Evolutionary conservation across 2,113 vertebrate genomes (phyloP).

Genomic region (Anarrhichthys ocellatus): DNA sequence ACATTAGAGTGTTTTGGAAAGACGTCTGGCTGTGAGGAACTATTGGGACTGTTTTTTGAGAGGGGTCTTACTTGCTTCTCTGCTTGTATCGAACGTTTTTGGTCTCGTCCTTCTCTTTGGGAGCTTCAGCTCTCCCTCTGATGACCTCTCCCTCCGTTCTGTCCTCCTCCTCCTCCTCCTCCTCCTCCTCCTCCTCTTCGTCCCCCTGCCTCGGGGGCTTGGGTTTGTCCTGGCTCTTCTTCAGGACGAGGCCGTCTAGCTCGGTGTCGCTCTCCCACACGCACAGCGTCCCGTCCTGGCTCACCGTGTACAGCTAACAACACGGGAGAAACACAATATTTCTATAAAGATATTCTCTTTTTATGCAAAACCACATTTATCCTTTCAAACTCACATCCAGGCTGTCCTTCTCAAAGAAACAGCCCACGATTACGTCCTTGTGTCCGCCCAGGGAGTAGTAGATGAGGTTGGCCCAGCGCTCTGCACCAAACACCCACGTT

Average conservation of each 20-base stretch:
- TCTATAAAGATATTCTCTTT: not conserved
- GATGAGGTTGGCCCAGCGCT: constrained; percentile 96
- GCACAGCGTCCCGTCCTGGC: constrained; percentile 93
- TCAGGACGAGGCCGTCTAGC: constrained; percentile 85
- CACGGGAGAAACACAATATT: not conserved
- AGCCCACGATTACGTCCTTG: constrained; percentile 92
- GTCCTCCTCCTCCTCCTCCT: constrained; percentile 54
- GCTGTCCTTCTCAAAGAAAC: constrained; percentile 94
- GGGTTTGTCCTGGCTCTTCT: constrained; percentile 68
- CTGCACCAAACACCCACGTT: constrained; percentile 96
- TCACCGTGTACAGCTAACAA: constrained; percentile 91
- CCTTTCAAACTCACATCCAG: constrained; percentile 89
- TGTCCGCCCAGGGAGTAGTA: constrained; percentile 95
- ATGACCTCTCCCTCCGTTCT: constrained; percentile 81
- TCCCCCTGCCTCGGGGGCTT: constrained; percentile 45
- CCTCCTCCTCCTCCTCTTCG: constrained; percentile 71
- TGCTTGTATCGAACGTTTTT: constrained; percentile 89
- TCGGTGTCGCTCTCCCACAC: constrained; percentile 94
- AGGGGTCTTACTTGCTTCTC: constrained; percentile 85
- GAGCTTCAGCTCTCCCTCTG: constrained; percentile 81
- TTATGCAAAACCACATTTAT: not conserved
- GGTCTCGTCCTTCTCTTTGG: constrained; percentile 73
- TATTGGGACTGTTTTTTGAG: not conserved
- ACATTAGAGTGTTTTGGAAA: constrained; percentile 11
- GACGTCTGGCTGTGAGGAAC: not conserved